phyloP scores from a whole-genome alignment of 2,113 vertebrate genomes.

The Rhinichthys klamathensis region DNA sequence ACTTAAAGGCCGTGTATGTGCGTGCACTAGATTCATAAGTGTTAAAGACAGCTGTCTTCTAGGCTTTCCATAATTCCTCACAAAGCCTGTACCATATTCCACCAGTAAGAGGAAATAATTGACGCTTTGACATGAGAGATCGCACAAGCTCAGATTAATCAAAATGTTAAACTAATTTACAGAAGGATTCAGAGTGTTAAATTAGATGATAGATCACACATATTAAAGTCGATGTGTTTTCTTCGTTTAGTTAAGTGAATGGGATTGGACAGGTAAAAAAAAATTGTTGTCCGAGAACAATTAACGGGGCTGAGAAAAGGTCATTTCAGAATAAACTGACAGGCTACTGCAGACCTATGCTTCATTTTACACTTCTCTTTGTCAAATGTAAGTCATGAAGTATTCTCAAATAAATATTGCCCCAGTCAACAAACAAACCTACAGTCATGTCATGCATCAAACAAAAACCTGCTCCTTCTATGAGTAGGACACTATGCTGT shows the following conservation, averaged over 20 bases:
- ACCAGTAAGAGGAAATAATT: slow-evolving; percentile 55
- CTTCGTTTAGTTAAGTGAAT: slow-evolving; percentile 38
- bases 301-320: slow-evolving; percentile 50
- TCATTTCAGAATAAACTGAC: slow-evolving; percentile 50
- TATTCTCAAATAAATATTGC: neutral
- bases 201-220: slow-evolving; percentile 48
- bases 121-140: slow-evolving; percentile 51
- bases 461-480: slow-evolving; percentile 7
- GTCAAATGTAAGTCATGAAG: slow-evolving; percentile 15
- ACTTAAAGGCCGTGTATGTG: slow-evolving; percentile 22
- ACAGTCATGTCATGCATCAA: neutral
- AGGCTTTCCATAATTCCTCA: slow-evolving; percentile 50
- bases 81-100: slow-evolving; percentile 39
- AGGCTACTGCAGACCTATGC: neutral
- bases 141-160: slow-evolving; percentile 49
- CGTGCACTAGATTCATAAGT: slow-evolving; percentile 11
- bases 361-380: slow-evolving; percentile 27
- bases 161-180: slow-evolving; percentile 66
- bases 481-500: neutral
- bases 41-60: slow-evolving; percentile 49
- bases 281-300: slow-evolving; percentile 42
- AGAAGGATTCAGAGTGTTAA: slow-evolving; percentile 52
- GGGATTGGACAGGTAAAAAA: slow-evolving; percentile 8
- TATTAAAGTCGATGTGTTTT: slow-evolving; percentile 45
- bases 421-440: neutral